These are phyloP conservation scores for Eupelmus urozonus DNA, from an alignment of 2,888 invertebrate species.

Conservation along the genomic window DNA sequence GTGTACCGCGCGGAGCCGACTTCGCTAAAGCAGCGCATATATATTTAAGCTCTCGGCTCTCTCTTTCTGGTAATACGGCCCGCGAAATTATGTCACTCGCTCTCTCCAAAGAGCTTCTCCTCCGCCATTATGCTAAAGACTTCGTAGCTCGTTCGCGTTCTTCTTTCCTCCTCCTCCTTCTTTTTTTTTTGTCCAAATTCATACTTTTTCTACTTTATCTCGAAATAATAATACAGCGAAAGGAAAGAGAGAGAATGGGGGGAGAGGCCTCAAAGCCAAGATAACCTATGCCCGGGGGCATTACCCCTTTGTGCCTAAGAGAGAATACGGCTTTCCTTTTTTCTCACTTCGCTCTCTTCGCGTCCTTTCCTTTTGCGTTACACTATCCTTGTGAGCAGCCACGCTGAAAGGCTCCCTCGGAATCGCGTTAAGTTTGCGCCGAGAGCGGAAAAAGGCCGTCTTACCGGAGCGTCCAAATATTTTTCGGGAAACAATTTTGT, in stretches of 20 bases:
- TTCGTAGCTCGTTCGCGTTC: slow-evolving; percentile 5
- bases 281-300: slow-evolving; percentile 11
- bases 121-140: slow-evolving; percentile 29
- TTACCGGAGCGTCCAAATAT: slow-evolving; percentile 10
- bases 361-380: slow-evolving; percentile 10
- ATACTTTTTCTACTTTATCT: slow-evolving; percentile 4
- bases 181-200: slow-evolving; percentile 20
- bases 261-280: slow-evolving; percentile 5
- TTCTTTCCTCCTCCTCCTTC: not conserved
- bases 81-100: slow-evolving; percentile 26
- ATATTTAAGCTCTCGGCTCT: slow-evolving; percentile 10
- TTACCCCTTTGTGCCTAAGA: slow-evolving; percentile 23
- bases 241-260: not conserved
- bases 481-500: slow-evolving; percentile 26
- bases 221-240: slow-evolving; percentile 40
- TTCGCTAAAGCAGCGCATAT: slow-evolving; percentile 15
- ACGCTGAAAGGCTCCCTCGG: slow-evolving; percentile 38
- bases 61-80: slow-evolving; percentile 5
- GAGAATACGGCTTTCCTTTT: slow-evolving; percentile 13
- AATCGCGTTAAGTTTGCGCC: slow-evolving; percentile 45
- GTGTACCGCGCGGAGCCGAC: slow-evolving; percentile 2
- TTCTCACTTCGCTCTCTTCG: not conserved
- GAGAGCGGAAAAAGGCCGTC: slow-evolving; percentile 1
- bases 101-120: not conserved
- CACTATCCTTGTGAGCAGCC: not conserved